Evolutionary conservation across 2,888 invertebrate species (phyloP).

Genomic region (Germaria angustata): DNA sequence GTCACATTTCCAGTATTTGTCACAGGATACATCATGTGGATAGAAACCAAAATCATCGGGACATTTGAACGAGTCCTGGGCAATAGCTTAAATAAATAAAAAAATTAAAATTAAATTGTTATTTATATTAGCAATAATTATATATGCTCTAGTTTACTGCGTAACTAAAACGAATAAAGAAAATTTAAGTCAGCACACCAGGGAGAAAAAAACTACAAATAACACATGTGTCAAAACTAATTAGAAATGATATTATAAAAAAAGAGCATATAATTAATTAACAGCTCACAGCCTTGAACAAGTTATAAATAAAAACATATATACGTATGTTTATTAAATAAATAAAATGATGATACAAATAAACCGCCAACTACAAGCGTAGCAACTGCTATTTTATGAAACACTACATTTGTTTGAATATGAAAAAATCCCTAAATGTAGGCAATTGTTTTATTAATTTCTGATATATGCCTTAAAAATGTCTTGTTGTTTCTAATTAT

Average conservation of each 20-base stretch:
- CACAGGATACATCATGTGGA: slow-evolving; percentile 93
- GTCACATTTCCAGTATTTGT: slow-evolving; percentile 98
- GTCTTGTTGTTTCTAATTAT: too few relatives aligned
- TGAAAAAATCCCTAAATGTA: neutral
- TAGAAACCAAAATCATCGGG: slow-evolving; percentile 97
- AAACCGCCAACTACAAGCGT: neutral
- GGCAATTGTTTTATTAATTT: neutral
- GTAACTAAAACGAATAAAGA: slow-evolving; percentile 40
- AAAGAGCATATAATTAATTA: slow-evolving; percentile 54
- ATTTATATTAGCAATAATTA: neutral
- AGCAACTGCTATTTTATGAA: neutral
- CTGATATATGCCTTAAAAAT: neutral
- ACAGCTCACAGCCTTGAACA: slow-evolving; percentile 38
- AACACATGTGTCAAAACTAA: slow-evolving; percentile 62
- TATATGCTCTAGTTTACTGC: slow-evolving; percentile 5
- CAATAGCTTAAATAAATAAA: slow-evolving; percentile 82
- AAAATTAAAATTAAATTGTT: slow-evolving; percentile 49
- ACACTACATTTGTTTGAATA: neutral
- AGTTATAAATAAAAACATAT: neutral
- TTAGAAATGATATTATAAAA: slow-evolving; percentile 53
- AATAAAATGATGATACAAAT: neutral
- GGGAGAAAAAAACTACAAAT: slow-evolving; percentile 7
- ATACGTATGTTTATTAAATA: neutral
- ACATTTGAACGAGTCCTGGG: slow-evolving; percentile 93
- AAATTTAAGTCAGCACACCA: slow-evolving; percentile 27